Percentiles rank a stretch among this genome's conserved stretches.
Conservation (phyloP, 1,140 invertebrate species). For the Araneus ventricosus region DNA sequence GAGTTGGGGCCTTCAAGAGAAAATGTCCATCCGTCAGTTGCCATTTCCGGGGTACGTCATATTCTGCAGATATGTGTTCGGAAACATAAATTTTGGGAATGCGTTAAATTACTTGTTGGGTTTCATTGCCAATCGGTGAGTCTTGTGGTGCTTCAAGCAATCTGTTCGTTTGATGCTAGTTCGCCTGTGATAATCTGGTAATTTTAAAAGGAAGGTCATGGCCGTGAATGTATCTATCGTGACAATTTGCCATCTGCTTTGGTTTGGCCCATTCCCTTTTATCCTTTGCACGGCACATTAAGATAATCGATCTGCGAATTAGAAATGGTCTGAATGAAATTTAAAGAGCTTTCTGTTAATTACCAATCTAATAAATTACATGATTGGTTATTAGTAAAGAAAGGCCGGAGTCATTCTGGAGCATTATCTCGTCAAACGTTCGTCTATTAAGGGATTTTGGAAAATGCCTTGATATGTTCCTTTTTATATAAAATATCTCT, state of each 20-base stretch:
- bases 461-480: too few relatives aligned
- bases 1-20: constrained; percentile 46
- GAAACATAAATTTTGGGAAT: constrained; percentile 61
- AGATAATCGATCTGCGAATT: neutral
- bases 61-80: constrained; percentile 25
- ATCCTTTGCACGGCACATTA: neutral
- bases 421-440: too few relatives aligned
- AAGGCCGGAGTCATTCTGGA: too few relatives aligned
- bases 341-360: too few relatives aligned
- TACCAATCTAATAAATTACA: too few relatives aligned
- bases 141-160: neutral
- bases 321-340: too few relatives aligned
- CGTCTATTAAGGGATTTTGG: too few relatives aligned
- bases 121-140: constrained; percentile 27
- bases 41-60: constrained; percentile 52
- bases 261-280: neutral
- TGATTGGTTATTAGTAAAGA: too few relatives aligned
- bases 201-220: neutral
- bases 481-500: too few relatives aligned
- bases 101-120: constrained; percentile 15
- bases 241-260: neutral
- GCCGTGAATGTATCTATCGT: neutral
- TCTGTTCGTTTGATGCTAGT: neutral
- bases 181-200: neutral
- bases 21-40: constrained; percentile 59